A percentile compares a stretch with the other conserved stretches of the same genome.
Conservation (phyloP, 2,888 invertebrate species). For the Kuschelorhynchus macadamiae region DNA sequence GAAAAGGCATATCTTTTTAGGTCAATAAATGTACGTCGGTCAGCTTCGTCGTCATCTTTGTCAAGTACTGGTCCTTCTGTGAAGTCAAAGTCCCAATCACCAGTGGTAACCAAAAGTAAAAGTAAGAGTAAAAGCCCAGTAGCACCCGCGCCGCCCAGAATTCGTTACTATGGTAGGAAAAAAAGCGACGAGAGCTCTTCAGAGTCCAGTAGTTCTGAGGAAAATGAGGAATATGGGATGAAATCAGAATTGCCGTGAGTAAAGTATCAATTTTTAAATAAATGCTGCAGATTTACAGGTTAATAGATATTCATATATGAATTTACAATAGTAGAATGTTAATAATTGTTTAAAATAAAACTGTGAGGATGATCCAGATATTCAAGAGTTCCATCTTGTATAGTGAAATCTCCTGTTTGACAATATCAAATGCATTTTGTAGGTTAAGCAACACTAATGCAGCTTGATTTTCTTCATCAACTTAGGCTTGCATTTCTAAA, state of each 20-base stretch:
- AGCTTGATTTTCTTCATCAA: too few relatives aligned
- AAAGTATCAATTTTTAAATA: conserved; percentile 2
- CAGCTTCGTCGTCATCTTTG: conserved; percentile 35
- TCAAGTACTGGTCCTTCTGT: conserved; percentile 23
- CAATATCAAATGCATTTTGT: too few relatives aligned
- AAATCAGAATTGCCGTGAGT: conserved; percentile 53
- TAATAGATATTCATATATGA: conserved; percentile 29
- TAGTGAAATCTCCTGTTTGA: too few relatives aligned
- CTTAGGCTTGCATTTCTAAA: too few relatives aligned
- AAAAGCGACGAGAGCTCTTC: conserved; percentile 72
- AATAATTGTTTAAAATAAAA: too few relatives aligned
- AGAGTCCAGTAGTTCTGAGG: conserved; percentile 59
- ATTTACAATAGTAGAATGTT: too few relatives aligned
- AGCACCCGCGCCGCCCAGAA: conserved; percentile 65
- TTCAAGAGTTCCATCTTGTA: too few relatives aligned
- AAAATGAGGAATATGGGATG: conserved; percentile 59
- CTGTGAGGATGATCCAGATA: too few relatives aligned
- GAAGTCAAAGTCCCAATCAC: conserved; percentile 14
- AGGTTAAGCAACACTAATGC: too few relatives aligned
- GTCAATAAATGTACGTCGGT: conserved; percentile 21
- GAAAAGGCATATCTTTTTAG: not conserved
- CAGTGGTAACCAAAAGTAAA: conserved; percentile 12
- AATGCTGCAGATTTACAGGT: too few relatives aligned
- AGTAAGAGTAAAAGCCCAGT: conserved; percentile 51
- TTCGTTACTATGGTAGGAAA: conserved; percentile 74